Evolutionary conservation across 2,797 vertebrate genomes (phyloP).

Genomic region (Karalla daura): DNA sequence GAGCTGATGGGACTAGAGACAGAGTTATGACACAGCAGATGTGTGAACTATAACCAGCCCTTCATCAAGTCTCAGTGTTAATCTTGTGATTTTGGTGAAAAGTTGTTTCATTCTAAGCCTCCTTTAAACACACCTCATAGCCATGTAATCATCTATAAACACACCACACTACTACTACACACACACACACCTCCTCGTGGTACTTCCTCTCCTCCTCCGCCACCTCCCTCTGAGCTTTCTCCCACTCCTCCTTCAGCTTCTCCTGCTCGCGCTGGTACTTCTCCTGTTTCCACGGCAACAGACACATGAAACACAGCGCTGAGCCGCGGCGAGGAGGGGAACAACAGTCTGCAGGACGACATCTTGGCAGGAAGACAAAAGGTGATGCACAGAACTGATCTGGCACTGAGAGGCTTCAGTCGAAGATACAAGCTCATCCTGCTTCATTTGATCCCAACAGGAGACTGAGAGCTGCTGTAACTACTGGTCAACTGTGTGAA

Average conservation of each 20-base stretch:
- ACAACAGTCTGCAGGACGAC: constrained; percentile 13
- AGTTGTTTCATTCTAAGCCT: no score
- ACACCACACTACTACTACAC: background rate
- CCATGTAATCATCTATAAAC: no score
- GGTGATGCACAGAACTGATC: background rate
- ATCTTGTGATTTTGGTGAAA: no score
- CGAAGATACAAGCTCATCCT: background rate
- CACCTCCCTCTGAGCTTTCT: constrained; percentile 95
- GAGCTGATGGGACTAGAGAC: no score
- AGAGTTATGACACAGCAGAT: no score
- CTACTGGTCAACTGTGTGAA: background rate
- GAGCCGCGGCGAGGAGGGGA: constrained; percentile 30
- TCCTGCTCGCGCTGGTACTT: constrained; percentile 94
- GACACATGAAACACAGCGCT: constrained; percentile 60
- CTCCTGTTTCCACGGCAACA: constrained; percentile 86
- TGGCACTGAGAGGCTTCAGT: background rate
- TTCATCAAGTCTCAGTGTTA: no score
- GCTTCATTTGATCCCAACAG: background rate
- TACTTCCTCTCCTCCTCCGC: constrained; percentile 95
- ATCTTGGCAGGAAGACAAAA: constrained; percentile 20
- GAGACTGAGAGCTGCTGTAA: background rate
- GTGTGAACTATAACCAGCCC: no score
- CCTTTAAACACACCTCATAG: no score
- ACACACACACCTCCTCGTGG: constrained; percentile 91
- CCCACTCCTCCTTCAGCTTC: constrained; percentile 97